Evolutionary conservation across 2,113 vertebrate species (phyloP).

Genomic region (Zootoca vivipara): DNA sequence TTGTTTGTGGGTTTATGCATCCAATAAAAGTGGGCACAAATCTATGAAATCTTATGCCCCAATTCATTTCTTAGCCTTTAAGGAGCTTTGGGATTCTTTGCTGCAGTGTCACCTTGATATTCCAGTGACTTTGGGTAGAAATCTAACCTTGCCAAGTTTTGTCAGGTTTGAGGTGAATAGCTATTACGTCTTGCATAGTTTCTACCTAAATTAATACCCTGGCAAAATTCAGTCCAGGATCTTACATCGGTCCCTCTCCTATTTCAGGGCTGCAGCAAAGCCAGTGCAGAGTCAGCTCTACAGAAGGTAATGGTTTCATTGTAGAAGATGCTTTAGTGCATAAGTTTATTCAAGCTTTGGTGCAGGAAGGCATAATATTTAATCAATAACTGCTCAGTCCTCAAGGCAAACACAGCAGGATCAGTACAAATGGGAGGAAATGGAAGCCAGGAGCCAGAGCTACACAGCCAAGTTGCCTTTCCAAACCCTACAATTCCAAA

Average conservation of each 20-base stretch:
- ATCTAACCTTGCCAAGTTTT: not conserved
- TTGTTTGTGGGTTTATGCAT: not conserved
- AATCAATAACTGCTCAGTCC: not conserved
- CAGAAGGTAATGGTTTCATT: not conserved
- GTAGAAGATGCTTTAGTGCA: not conserved
- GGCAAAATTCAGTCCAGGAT: not conserved
- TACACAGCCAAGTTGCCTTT: not conserved
- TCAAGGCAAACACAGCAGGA: not conserved
- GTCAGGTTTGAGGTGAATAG: conserved; percentile 14
- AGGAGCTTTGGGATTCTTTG: not conserved
- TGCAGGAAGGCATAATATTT: not conserved
- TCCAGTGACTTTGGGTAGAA: not conserved
- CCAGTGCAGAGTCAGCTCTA: not conserved
- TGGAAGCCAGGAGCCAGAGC: not conserved
- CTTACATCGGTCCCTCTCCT: not conserved
- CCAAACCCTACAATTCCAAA: not conserved
- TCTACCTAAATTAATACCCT: conserved; percentile 10
- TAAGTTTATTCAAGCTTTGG: not conserved
- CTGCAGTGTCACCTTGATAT: not conserved
- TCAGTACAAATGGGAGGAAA: not conserved
- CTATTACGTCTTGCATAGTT: conserved; percentile 16
- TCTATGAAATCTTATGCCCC: not conserved
- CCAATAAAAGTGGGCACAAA: too few species aligned
- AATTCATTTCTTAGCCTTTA: not conserved
- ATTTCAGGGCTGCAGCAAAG: not conserved